phyloP scores from a whole-genome alignment of 2,797 vertebrate species.

The Enteromius afrohamiltoni region DNA sequence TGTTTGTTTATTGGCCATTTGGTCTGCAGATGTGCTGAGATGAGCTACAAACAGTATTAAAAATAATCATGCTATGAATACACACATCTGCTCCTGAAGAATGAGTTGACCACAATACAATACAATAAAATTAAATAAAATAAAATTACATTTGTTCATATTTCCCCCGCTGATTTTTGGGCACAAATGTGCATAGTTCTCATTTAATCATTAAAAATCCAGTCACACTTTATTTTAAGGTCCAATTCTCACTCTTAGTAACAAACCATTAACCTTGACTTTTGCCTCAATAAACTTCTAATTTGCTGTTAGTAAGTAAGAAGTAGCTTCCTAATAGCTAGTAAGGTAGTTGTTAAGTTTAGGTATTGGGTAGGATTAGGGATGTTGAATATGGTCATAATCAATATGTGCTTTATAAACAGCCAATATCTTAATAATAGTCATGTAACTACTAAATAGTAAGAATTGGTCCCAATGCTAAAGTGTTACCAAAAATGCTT shows the following conservation, averaged over 20 bases:
- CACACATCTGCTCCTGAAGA: constrained; percentile 5
- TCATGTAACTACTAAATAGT: neutral
- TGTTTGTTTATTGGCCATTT: constrained; percentile 34
- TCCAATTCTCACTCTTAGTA: neutral
- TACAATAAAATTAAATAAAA: neutral
- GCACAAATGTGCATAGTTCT: neutral
- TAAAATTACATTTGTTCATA: neutral
- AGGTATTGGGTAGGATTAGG: neutral
- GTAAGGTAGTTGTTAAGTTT: neutral
- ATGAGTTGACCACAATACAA: neutral
- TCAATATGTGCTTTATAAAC: neutral
- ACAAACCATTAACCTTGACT: neutral
- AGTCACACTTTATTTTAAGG: neutral
- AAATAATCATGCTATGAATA: neutral
- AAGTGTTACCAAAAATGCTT: neutral
- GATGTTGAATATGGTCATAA: neutral
- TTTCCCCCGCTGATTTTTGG: neutral
- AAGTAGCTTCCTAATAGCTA: neutral
- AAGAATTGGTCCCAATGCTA: neutral
- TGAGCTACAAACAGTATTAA: neutral
- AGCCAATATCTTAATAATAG: neutral
- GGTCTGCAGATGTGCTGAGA: constrained; percentile 30
- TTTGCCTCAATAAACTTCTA: neutral
- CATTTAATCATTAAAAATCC: neutral
- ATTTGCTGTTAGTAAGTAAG: neutral